Evolutionary conservation across 1,140 invertebrate species (phyloP).

Genomic region (Polypedilum pembai): DNA sequence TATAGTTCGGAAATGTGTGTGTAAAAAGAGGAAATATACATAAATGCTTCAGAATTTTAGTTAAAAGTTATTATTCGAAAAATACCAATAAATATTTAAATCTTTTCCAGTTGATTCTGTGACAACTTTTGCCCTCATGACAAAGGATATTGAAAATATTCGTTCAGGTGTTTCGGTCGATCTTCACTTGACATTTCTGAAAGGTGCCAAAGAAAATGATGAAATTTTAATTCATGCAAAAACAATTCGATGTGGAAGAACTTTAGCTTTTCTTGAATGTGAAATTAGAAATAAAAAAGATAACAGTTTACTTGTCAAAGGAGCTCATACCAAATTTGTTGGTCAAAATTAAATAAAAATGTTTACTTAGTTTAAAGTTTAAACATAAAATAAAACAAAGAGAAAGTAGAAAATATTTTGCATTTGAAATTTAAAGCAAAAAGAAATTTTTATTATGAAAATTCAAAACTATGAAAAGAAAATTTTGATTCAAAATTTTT

Average conservation of each 20-base stretch:
- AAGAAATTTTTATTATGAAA: too few relatives aligned
- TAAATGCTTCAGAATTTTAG: too few relatives aligned
- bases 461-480: too few relatives aligned
- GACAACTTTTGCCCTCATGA: constrained; percentile 72
- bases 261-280: constrained; percentile 71
- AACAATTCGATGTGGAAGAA: constrained; percentile 68
- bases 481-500: too few relatives aligned
- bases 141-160: constrained; percentile 48
- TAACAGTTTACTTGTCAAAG: constrained; percentile 64
- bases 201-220: constrained; percentile 66
- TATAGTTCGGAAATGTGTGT: too few relatives aligned
- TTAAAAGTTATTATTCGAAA: too few relatives aligned
- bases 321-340: constrained; percentile 72
- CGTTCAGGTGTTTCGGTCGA: constrained; percentile 65
- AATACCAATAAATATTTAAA: background rate
- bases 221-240: constrained; percentile 70
- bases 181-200: constrained; percentile 65
- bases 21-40: too few relatives aligned
- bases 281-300: constrained; percentile 64
- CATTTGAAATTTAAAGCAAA: too few relatives aligned
- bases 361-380: too few relatives aligned
- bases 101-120: constrained; percentile 57
- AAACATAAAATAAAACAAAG: too few relatives aligned
- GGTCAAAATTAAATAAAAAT: constrained; percentile 34
- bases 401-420: too few relatives aligned